Evolutionary conservation across 2,113 vertebrate species (phyloP).

Genomic region (Rhagologus leucostigma): DNA sequence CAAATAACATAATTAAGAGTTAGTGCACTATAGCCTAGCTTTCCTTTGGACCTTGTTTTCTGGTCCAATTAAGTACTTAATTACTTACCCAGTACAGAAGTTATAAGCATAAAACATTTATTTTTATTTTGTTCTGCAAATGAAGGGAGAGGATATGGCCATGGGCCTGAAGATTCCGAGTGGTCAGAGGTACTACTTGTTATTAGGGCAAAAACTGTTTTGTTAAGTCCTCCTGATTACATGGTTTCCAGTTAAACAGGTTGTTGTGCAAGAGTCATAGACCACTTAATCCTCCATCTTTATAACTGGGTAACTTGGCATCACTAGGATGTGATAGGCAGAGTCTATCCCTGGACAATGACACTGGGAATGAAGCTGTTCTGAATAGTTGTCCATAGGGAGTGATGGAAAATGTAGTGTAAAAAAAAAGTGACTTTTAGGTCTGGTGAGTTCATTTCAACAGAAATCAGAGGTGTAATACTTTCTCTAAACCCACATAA

Average conservation of each 20-base stretch:
- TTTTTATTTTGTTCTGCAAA: not conserved
- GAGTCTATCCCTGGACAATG: accelerated
- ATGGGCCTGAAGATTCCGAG: not conserved
- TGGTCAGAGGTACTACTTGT: not conserved
- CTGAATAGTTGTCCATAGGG: not conserved
- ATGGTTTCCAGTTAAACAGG: not conserved
- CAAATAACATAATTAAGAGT: not conserved
- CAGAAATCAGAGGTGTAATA: not conserved
- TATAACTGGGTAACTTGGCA: not conserved
- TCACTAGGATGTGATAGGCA: accelerated
- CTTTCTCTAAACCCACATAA: not conserved
- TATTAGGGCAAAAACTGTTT: not conserved
- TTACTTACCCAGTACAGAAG: not conserved
- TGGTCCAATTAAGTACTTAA: not conserved
- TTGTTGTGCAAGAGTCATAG: accelerated
- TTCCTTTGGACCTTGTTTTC: not conserved
- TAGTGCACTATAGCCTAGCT: not conserved
- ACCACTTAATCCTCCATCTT: not conserved
- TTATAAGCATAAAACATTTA: not conserved
- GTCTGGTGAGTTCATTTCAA: not conserved
- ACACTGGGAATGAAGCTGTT: not conserved
- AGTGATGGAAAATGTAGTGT: accelerated
- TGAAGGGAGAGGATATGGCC: too few relatives aligned
- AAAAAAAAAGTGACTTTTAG: not conserved
- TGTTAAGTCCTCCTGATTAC: not conserved